Conservation (phyloP, 1,140 invertebrate species). For the Chlorops oryzae region DNA sequence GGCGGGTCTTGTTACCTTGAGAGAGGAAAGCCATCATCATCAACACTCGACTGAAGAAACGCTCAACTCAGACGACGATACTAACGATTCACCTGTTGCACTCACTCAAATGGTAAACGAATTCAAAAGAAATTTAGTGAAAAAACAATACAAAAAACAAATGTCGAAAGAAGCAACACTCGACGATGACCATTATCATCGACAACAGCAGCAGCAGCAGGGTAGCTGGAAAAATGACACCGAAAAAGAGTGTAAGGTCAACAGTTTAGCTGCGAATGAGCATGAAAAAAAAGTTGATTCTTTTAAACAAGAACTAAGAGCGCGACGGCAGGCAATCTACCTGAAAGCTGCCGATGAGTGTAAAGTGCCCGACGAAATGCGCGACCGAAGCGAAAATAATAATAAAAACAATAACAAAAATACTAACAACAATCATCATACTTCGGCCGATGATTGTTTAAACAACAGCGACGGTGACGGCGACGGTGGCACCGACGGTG, state of each 20-base stretch:
- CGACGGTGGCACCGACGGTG: background rate
- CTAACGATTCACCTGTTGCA: too few species aligned
- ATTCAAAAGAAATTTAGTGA: conserved; percentile 15
- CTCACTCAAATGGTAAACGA: conserved; percentile 13
- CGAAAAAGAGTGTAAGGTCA: too few species aligned
- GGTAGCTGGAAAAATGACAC: too few species aligned
- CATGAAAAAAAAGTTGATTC: background rate
- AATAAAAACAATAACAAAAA: conserved; percentile 5
- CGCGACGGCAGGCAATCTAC: conserved; percentile 10
- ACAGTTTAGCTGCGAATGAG: too few species aligned
- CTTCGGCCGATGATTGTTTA: background rate
- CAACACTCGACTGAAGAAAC: too few species aligned
- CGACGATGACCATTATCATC: too few species aligned
- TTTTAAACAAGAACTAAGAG: background rate
- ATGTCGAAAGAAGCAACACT: conserved; percentile 4
- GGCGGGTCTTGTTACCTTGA: too few species aligned
- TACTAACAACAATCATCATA: background rate
- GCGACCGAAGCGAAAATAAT: too few species aligned
- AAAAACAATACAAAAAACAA: conserved; percentile 6
- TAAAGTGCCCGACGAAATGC: conserved; percentile 1
- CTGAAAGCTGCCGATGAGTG: conserved; percentile 9
- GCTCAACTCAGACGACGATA: too few species aligned
- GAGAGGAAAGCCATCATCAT: too few species aligned
- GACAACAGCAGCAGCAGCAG: conserved; percentile 1
- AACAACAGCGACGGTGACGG: background rate